Evolutionary conservation across 2,113 vertebrate genomes (phyloP).

Genomic region (Poeciliopsis retropinna): DNA sequence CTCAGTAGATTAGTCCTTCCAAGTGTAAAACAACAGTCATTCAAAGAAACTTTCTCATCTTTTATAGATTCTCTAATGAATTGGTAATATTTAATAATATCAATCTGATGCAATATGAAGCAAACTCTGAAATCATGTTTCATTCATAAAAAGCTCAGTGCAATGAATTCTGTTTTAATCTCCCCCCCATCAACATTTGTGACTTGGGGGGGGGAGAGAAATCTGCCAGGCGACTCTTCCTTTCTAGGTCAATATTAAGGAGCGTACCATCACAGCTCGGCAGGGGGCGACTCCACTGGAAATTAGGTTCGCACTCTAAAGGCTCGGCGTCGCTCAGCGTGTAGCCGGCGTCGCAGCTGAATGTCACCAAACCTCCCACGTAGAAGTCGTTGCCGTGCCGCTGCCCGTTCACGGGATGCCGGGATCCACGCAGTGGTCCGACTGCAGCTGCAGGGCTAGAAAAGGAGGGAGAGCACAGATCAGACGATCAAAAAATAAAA

Average conservation of each 20-base stretch:
- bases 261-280: constrained; percentile 94
- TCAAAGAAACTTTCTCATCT: constrained; percentile 27
- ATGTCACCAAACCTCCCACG: constrained; percentile 93
- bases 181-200: constrained; percentile 20
- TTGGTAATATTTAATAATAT: constrained; percentile 30
- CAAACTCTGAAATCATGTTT: constrained; percentile 39
- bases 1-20: constrained; percentile 50
- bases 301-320: constrained; percentile 96
- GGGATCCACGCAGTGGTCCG: constrained; percentile 95
- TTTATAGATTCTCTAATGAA: constrained; percentile 48
- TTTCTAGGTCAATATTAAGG: constrained; percentile 58
- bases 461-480: background rate
- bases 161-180: constrained; percentile 50
- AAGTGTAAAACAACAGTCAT: constrained; percentile 37
- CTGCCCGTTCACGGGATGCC: constrained; percentile 97
- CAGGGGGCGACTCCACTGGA: constrained; percentile 96
- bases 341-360: constrained; percentile 94
- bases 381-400: constrained; percentile 96
- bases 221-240: constrained; percentile 33
- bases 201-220: constrained; percentile 8
- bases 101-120: constrained; percentile 59
- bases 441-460: constrained; percentile 92
- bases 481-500: background rate
- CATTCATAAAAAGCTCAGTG: constrained; percentile 27
- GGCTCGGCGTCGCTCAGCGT: constrained; percentile 89